Evolutionary conservation across 1,140 invertebrate species (phyloP), one percentile per base, ranked within the genome.

Genomic region (Bombus sibiricus): DNA sequence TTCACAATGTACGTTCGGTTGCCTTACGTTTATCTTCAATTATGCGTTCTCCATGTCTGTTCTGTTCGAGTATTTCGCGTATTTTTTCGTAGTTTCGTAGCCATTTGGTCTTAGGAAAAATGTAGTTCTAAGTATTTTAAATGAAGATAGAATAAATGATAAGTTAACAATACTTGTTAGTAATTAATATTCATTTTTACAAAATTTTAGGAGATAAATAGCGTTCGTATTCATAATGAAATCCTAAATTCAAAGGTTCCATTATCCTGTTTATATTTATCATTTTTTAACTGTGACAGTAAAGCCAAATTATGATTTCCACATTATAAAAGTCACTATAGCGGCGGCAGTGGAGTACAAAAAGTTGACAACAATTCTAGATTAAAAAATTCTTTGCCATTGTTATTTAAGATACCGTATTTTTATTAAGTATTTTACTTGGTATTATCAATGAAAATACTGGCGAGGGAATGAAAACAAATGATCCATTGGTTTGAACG

Each of bases 1-100:
- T 41, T 32, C 12, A 28, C 62, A 47, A 77, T 78, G 59, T 47
- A 34, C 74, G 43, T 85, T 73, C 83, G 12, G 39, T 22, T 75
- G 25, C 25, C 6, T 66, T 47, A 34, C 32, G 41, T 75, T 73
- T 66, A 83, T 28, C 72, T 37, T 32, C n/a, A 25, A 37, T 47
- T 47, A 9, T 0, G 3, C 34, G 1, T 53, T 41, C 12, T 28
- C 2, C 12, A 22, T 22, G 47, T 57, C n/a, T 22, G 47, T 37
- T 47, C 18, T 12, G 22, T 12, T 22, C 28, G 13, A 28, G 10
- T 22, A 25, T 34, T 43, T 25, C 2, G 9, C 22, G 25, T 25
- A 28, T 12, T 77, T 41, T 34, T 28, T 6, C 25, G 12, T 8
- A 12, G 10, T 5, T 12, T 39, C 9, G 22, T 68, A 1, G 18